A percentile compares a stretch with the other conserved stretches of the same genome.
These are phyloP conservation scores for Diplazon laetatorius DNA, from an alignment of 2,888 invertebrate species.

Conservation along the genomic window DNA sequence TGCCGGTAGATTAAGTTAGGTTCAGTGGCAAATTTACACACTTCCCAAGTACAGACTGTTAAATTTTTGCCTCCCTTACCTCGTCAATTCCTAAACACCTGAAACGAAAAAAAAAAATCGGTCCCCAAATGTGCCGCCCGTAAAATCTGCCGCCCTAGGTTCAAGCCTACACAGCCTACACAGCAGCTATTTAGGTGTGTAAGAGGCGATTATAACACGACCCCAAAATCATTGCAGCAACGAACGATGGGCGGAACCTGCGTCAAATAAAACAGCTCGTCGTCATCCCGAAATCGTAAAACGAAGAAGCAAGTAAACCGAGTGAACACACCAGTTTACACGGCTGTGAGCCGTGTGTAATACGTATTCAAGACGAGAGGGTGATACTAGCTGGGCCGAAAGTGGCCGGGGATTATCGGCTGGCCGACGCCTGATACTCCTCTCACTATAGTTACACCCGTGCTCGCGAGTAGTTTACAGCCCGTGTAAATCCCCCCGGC, in stretches of 20 bases:
- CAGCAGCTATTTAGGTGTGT: conserved; percentile 9
- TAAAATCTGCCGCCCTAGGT: too few species aligned
- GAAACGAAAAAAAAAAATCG: too few species aligned
- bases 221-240: conserved; percentile 54
- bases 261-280: conserved; percentile 56
- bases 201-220: conserved; percentile 51
- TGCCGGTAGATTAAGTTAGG: too few species aligned
- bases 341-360: conserved; percentile 7
- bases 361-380: conserved; percentile 28
- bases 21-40: too few species aligned
- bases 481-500: conserved; percentile 68
- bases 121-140: too few species aligned
- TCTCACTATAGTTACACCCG: conserved; percentile 55
- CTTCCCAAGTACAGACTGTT: too few species aligned
- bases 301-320: conserved; percentile 37
- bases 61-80: too few species aligned
- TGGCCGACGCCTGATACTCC: conserved; percentile 43
- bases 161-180: too few species aligned
- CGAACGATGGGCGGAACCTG: conserved; percentile 31
- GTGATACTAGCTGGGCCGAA: conserved; percentile 47
- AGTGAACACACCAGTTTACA: conserved; percentile 47
- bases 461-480: conserved; percentile 66
- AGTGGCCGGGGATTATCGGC: conserved; percentile 63
- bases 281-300: conserved; percentile 53
- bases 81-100: too few species aligned